These are phyloP conservation scores for Tridacna crocea DNA, from an alignment of 2,888 invertebrate species.

Conservation along the genomic window DNA sequence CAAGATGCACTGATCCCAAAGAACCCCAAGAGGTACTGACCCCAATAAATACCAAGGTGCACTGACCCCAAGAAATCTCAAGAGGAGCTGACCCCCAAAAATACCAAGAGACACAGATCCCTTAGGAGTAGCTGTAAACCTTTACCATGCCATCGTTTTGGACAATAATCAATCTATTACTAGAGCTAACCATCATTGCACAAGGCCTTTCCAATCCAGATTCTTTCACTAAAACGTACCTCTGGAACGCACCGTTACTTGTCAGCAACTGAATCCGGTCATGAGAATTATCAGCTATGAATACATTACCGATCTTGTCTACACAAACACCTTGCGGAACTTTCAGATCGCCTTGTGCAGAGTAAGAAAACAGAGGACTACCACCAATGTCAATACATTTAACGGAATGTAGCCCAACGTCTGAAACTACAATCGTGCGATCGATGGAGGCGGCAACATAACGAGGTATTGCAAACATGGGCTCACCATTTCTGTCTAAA, in stretches of 20 bases:
- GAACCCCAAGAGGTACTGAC: too few species aligned
- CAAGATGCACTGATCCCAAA: too few species aligned
- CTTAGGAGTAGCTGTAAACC: constrained; percentile 65
- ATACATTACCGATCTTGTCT: constrained; percentile 75
- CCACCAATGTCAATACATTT: constrained; percentile 70
- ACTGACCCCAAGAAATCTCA: too few species aligned
- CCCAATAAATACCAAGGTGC: too few species aligned
- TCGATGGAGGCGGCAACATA: constrained; percentile 71
- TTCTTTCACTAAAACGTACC: constrained; percentile 72
- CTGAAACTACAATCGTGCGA: constrained; percentile 72
- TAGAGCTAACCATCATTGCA: constrained; percentile 72
- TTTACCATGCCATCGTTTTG: constrained; percentile 80
- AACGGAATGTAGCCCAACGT: constrained; percentile 66
- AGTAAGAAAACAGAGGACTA: constrained; percentile 65
- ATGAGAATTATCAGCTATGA: constrained; percentile 75
- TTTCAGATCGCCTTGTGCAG: constrained; percentile 65
- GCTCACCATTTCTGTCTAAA: constrained; percentile 53
- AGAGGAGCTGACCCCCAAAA: too few species aligned
- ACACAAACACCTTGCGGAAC: constrained; percentile 74
- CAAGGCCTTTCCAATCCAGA: constrained; percentile 74
- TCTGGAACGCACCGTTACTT: constrained; percentile 72
- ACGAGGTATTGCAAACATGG: constrained; percentile 70
- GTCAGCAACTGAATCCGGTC: constrained; percentile 74
- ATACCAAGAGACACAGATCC: too few species aligned
- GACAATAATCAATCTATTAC: constrained; percentile 74